Evolutionary conservation across 2,113 vertebrate species (phyloP), one percentile per base, ranked within the genome.

Genomic region (Toxotes chatareus): DNA sequence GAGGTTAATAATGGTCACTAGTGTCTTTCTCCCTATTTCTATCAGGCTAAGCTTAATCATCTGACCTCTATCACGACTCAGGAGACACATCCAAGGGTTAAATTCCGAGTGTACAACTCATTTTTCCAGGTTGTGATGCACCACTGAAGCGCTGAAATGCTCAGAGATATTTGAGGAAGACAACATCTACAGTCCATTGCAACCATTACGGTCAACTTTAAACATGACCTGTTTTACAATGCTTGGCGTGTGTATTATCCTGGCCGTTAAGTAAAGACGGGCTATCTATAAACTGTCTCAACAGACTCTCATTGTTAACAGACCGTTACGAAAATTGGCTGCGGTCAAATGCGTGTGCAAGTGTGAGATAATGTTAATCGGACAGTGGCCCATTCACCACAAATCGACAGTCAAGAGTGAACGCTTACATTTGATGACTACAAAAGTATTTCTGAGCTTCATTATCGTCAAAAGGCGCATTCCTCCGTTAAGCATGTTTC

Each of bases 261-360:
- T 10, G 27, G 17, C 16, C 3, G 34, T 53, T 17, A 34, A 61
- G 55, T 21, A 6, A 5, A 7, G 5, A 10, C 38, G 12, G 44
- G 16, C 6, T 21, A 21, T 27, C 19, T 63, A 42, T 53, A 49
- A 72, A 40, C 44, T 55, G 47, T 27, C 38, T 34, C 68, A 36
- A 53, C 31, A 40, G 34, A 16, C 27, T 9, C 10, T 36, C 36
- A 9, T 71, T 86, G 73, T 77, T 65, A 56, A 80, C 72, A 57
- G 6, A 68, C 70, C 42, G 67, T 79, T 73, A 69, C 36, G 8
- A 16, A 74, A 83, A 71, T 6, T 85, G 42, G 23, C 83, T 70
- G 83, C 85, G 86, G 85, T 76, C 76, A 87, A 83, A 87, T 84
- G 91, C 79, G 70, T 27, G 27, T 27, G 80, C 80, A 85, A 56